Base-by-base conservation (phyloP, 1,140 invertebrate genomes). In the Sarcophaga bullata region DNA sequence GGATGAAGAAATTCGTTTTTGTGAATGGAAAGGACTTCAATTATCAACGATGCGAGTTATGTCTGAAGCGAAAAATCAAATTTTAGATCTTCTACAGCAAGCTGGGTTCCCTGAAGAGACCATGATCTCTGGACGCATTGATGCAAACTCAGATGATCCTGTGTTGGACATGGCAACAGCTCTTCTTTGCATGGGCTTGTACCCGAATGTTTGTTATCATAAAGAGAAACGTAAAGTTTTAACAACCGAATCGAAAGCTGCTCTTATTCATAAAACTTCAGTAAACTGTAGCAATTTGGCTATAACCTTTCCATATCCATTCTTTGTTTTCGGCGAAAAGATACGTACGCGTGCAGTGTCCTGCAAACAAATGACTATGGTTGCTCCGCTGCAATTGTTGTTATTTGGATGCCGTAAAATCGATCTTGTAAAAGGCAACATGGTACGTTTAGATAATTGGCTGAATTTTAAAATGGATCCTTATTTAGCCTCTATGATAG, bases 241-340 rank as follows among this genome's bases (percentile, higher is more conserved):
- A 17, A 99, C 98, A 6, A 97, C 97, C 0, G 98, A 99, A 92
- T 96, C 96, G 25, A 98, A 97, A 90, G 94, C 95, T 6, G 98
- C 98, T 0, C 91, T 99, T 0, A 95, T 99, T 80, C 97, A 99
- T 91, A 99, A 99, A 90, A 97, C 97, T 0, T 99, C 98, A 0
- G 97, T 99, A 0, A 99, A 99, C 91, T 98, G 97, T 90, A 95
- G 93, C 84, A 97, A 96, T 88, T 92, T 93, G 81, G 95, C 96
- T 73, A 93, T 97, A 81, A 93, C 92, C 81, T 99, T 99, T 86
- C 96, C 96, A 0, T 98, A 95, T 82, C 98, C 98, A 6, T 97
- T 98, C 87, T 99, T 99, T 90, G 96, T 99, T 52, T 99, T 99
- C 91, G 97, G 97, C 4, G 98, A 99, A 92, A 99, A 99, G 93